Evolutionary conservation across 2,113 vertebrate species (phyloP).

Genomic region (Aramus guarauna): DNA sequence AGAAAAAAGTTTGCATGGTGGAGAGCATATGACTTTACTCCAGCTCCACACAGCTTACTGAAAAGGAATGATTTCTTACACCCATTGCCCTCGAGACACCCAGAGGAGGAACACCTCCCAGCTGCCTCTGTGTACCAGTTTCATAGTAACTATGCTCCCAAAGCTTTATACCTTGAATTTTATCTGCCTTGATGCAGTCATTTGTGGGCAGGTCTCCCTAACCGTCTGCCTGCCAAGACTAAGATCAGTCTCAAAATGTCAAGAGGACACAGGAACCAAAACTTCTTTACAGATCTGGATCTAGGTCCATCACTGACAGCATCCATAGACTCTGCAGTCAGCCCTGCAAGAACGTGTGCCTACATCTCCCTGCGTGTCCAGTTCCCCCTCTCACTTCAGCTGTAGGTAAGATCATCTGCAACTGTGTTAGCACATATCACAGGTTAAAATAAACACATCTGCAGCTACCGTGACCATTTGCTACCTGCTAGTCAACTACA

Average conservation of each 20-base stretch:
- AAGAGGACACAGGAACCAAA: background rate
- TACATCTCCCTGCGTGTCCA: rapidly evolving
- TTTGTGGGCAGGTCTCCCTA: background rate
- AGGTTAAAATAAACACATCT: background rate
- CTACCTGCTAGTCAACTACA: background rate
- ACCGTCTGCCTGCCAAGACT: background rate
- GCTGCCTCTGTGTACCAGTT: background rate
- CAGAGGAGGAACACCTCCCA: background rate
- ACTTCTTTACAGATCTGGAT: background rate
- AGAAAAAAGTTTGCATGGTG: background rate
- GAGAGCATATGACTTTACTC: background rate
- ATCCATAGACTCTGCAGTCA: background rate
- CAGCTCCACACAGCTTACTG: background rate
- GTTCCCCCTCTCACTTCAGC: background rate
- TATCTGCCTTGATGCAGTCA: background rate
- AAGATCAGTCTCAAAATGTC: background rate
- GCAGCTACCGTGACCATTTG: background rate
- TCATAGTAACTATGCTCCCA: background rate
- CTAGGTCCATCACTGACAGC: no score
- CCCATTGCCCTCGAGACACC: background rate
- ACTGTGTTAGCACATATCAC: rapidly evolving
- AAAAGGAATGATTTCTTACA: background rate
- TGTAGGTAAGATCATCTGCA: background rate
- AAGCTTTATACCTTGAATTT: background rate
- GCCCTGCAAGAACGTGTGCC: rapidly evolving